A percentile compares a stretch with the other conserved stretches of the same genome.
phyloP scores from a whole-genome alignment of 2,888 invertebrate species.

The Gymnoscelis rufifasciata region DNA sequence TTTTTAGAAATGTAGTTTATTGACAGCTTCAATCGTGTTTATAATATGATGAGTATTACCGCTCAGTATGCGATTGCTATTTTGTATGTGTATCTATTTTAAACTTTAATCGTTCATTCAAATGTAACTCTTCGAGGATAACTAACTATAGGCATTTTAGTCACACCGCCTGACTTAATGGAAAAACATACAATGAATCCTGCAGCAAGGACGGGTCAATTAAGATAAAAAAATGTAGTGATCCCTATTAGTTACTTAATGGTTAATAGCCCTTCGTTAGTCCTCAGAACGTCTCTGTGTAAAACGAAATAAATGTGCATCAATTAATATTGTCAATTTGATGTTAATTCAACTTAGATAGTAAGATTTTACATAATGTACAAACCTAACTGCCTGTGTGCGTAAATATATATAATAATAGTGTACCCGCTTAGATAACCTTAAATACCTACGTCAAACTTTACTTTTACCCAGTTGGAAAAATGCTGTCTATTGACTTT shows the following conservation, averaged over 20 bases:
- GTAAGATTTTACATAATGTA: conserved; percentile 12
- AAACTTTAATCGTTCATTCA: conserved; percentile 6
- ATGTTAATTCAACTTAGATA: conserved; percentile 23
- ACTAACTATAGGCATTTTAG: background rate
- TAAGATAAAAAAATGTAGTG: too few relatives aligned
- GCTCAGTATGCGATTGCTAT: conserved; percentile 25
- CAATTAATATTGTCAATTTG: conserved; percentile 70
- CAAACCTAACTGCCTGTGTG: conserved; percentile 2
- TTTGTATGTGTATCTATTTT: conserved; percentile 14
- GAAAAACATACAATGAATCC: too few relatives aligned
- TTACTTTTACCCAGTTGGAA: too few relatives aligned
- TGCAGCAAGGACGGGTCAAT: too few relatives aligned
- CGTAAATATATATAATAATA: background rate
- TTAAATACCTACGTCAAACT: too few relatives aligned
- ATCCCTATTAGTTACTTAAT: too few relatives aligned
- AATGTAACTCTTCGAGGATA: background rate
- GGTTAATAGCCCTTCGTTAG: conserved; percentile 2
- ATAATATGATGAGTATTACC: conserved; percentile 23
- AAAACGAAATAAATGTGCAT: conserved; percentile 37
- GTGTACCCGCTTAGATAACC: too few relatives aligned
- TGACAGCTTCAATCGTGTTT: conserved; percentile 19
- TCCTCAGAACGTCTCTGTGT: conserved; percentile 22
- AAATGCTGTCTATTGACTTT: too few relatives aligned
- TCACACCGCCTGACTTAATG: background rate
- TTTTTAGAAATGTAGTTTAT: conserved; percentile 28